These are phyloP conservation scores for Mycalesis mineus DNA, from an alignment of 2,888 invertebrate species.

Conservation along the genomic window DNA sequence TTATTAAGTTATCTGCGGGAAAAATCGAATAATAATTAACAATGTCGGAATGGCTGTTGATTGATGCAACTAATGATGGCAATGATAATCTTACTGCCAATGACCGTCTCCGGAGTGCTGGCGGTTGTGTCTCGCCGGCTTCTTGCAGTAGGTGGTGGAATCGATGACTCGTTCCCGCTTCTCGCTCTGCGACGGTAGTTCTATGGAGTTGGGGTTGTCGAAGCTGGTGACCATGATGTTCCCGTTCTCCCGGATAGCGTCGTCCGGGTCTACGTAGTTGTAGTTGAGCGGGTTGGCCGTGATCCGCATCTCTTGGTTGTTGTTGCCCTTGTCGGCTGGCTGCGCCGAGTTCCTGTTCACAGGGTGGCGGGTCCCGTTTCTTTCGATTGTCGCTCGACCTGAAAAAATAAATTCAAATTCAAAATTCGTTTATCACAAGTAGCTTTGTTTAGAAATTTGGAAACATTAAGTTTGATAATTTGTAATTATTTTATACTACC, in stretches of 20 bases:
- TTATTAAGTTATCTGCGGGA: too few relatives aligned
- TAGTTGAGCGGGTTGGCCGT: slow-evolving; percentile 86
- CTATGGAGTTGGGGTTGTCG: slow-evolving; percentile 85
- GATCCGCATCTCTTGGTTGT: slow-evolving; percentile 82
- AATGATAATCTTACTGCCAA: slow-evolving; percentile 71
- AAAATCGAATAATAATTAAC: not conserved
- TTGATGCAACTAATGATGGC: slow-evolving; percentile 37
- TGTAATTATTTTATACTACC: too few relatives aligned
- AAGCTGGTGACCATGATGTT: slow-evolving; percentile 82
- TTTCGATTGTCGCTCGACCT: slow-evolving; percentile 80
- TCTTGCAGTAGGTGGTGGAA: slow-evolving; percentile 85
- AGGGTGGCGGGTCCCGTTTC: slow-evolving; percentile 70
- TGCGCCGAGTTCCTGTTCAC: slow-evolving; percentile 61
- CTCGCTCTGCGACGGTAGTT: slow-evolving; percentile 78
- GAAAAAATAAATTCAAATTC: too few relatives aligned
- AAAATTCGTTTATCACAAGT: too few relatives aligned
- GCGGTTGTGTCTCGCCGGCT: slow-evolving; percentile 59
- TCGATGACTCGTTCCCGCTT: slow-evolving; percentile 73
- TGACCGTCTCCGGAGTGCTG: slow-evolving; percentile 65
- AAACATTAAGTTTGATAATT: too few relatives aligned
- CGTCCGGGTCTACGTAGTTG: slow-evolving; percentile 83
- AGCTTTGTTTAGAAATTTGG: too few relatives aligned
- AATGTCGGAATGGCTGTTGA: slow-evolving; percentile 30
- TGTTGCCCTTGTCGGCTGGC: slow-evolving; percentile 51
- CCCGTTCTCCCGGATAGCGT: slow-evolving; percentile 74